Base-by-base conservation (phyloP, 1,140 invertebrate species). In the Drosophila ogumai region DNA sequence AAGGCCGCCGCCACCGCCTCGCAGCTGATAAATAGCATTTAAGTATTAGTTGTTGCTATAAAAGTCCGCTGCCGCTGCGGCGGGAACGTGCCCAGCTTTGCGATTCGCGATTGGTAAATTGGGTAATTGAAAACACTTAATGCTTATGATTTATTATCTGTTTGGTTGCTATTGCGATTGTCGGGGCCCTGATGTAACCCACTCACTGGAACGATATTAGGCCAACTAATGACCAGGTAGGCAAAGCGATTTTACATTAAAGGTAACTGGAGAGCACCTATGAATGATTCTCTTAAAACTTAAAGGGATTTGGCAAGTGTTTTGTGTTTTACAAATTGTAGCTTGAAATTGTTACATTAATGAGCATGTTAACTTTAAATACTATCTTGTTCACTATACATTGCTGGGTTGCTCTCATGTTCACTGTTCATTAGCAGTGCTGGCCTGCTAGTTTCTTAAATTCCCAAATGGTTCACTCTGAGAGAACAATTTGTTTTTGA, bases 71-170 rank as follows among this genome's bases (percentile, higher is more conserved):
- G 52, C 40, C 36, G 60, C 47, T 56, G 64, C 38, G 32, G 13
- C 22, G 66, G 81, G 86, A 73, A 90, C 85, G 85, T 88, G 85
- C 85, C 59, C 81, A 58, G 81, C 64, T 85, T 85, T 79, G 81
- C 78, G 85, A 85, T 81, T 90, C 80, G 81, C 85, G 85, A 88
- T 88, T 88, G 86, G 85, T 90, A 88, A 88, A 90, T 88, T 88
- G 84, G 84, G 85, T 88, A 88, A 88, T 88, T 88, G 84, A 90
- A 90, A 88, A 90, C 77, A 81, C 84, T 88, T 88, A 88, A 74
- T 50, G 49, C 57, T 71, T 90, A 88, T 88, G 84, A 88, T 88
- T 88, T 88, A 88, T 90, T 90, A 88, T 87, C 80, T 80, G 41
- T 71, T 64, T 71, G 59, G 60, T 65, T 66, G 49, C 40, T 47